Conservation (phyloP, 2,113 vertebrate species). For the Gopherus flavomarginatus region DNA sequence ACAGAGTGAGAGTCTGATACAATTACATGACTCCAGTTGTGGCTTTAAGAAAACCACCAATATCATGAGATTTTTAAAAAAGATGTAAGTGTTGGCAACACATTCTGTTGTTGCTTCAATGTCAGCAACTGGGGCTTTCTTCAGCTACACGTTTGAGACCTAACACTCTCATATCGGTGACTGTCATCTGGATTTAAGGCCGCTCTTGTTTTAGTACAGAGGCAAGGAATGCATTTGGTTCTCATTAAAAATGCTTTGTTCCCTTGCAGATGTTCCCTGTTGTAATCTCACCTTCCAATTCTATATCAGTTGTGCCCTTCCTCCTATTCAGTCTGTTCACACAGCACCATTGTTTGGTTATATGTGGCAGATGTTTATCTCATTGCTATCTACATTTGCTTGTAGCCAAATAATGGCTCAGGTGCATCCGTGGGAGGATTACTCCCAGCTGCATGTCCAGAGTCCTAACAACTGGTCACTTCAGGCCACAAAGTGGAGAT, state of each 20-base stretch:
- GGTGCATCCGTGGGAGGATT: fast-evolving
- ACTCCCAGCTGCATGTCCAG: background rate
- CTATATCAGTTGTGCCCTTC: background rate
- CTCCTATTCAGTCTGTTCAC: background rate
- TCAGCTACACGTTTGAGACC: background rate
- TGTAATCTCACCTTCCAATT: background rate
- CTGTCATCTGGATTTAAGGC: background rate
- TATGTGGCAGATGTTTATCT: background rate
- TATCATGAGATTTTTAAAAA: background rate
- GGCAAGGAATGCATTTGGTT: background rate
- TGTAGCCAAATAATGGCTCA: fast-evolving
- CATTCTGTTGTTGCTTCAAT: background rate
- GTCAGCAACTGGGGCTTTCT: background rate
- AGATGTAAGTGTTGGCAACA: background rate
- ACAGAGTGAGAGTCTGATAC: background rate
- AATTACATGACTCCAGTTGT: background rate
- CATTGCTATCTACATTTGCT: background rate
- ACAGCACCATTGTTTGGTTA: background rate
- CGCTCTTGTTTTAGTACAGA: background rate
- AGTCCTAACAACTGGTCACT: background rate
- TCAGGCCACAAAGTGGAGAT: background rate
- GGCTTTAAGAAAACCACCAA: background rate
- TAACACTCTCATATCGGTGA: background rate
- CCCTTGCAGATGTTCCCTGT: background rate
- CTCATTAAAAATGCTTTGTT: background rate